Evolutionary conservation across 2,797 vertebrate species (phyloP).

Genomic region (Hyperoplus immaculatus): DNA sequence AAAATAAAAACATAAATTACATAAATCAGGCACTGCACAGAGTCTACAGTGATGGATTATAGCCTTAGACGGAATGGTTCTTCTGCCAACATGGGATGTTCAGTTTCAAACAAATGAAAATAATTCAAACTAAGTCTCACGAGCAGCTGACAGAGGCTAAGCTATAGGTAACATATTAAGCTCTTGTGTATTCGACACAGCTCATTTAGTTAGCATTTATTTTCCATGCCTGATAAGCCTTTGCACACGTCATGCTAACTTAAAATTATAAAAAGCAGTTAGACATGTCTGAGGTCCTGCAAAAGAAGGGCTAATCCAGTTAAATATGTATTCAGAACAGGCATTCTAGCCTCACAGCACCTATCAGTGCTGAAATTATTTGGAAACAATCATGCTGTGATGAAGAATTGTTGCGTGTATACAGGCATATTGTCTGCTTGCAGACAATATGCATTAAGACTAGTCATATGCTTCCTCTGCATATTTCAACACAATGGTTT

Average conservation of each 20-base stretch:
- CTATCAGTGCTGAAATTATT: slow-evolving; percentile 26
- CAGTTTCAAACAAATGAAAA: slow-evolving; percentile 35
- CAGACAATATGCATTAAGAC: neutral
- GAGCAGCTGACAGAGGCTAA: slow-evolving; percentile 3
- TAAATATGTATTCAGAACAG: slow-evolving; percentile 28
- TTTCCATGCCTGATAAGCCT: neutral
- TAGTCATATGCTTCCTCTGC: slow-evolving; percentile 6
- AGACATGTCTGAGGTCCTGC: neutral
- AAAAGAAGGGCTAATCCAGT: slow-evolving; percentile 19
- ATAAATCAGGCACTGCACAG: slow-evolving; percentile 20
- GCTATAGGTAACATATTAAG: slow-evolving; percentile 4
- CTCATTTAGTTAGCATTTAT: slow-evolving; percentile 2
- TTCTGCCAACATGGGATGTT: slow-evolving; percentile 37
- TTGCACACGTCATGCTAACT: neutral
- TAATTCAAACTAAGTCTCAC: slow-evolving; percentile 7
- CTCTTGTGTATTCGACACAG: neutral
- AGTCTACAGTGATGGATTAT: slow-evolving; percentile 48
- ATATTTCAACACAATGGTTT: slow-evolving; percentile 14
- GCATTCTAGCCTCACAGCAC: slow-evolving; percentile 2
- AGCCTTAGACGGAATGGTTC: neutral
- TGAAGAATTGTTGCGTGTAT: slow-evolving; percentile 29
- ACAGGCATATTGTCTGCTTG: slow-evolving; percentile 17
- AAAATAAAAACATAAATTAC: slow-evolving; percentile 10
- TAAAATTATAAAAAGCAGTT: neutral
- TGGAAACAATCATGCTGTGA: slow-evolving; percentile 19